These are phyloP conservation scores for Laupala kohalensis DNA, from an alignment of 1,140 invertebrate genomes.

Conservation along the genomic window DNA sequence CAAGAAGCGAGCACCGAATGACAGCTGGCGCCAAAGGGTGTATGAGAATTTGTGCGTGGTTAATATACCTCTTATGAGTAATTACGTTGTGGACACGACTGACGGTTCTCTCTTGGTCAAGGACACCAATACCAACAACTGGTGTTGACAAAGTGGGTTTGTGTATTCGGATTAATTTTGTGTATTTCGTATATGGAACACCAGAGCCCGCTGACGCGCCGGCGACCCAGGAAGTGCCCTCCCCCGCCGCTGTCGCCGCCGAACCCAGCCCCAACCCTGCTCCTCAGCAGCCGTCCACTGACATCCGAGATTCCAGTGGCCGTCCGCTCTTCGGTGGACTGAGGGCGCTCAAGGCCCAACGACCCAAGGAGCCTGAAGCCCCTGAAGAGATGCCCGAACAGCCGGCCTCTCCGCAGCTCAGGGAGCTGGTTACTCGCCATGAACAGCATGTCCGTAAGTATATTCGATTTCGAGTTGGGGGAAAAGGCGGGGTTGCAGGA, in stretches of 20 bases:
- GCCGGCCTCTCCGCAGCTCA: constrained; percentile 20
- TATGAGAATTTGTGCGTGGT: too few species aligned
- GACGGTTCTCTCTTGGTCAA: neutral
- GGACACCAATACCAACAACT: neutral
- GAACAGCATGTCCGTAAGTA: constrained; percentile 23
- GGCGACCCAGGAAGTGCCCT: too few species aligned
- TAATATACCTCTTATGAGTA: too few species aligned
- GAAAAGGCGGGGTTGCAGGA: too few species aligned
- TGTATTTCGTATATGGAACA: neutral
- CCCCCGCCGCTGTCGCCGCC: too few species aligned
- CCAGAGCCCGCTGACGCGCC: too few species aligned
- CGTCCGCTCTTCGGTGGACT: constrained; percentile 23
- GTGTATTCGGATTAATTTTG: neutral
- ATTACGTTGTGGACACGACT: neutral
- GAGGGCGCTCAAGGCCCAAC: constrained; percentile 21
- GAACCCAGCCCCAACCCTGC: too few species aligned
- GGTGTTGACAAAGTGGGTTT: neutral
- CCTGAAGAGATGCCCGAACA: constrained; percentile 22
- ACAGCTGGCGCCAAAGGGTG: too few species aligned
- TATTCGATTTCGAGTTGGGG: too few species aligned
- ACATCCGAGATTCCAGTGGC: constrained; percentile 19
- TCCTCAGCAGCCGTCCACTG: neutral
- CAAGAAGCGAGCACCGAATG: too few species aligned
- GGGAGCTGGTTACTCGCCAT: constrained; percentile 22
- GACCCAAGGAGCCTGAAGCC: too few species aligned